phyloP scores from a whole-genome alignment of 2,888 invertebrate genomes.

The Cyclophora albipunctata region DNA sequence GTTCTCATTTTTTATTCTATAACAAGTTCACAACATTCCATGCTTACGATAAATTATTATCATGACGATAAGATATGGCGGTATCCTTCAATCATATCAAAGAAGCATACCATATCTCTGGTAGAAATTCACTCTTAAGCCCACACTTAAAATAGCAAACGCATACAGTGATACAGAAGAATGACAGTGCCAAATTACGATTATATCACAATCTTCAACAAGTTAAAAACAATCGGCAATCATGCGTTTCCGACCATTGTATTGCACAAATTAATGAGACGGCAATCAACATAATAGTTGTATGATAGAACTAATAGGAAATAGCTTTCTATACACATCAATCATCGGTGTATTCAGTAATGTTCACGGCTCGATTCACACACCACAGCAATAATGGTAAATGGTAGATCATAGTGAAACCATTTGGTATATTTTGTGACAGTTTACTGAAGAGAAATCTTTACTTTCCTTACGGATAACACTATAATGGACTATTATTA shows the following conservation, averaged over 20 bases:
- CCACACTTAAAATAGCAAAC: too few relatives aligned
- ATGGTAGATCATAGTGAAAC: slow-evolving; percentile 41
- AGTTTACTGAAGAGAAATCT: slow-evolving; percentile 39
- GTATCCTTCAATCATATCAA: too few relatives aligned
- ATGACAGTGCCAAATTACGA: too few relatives aligned
- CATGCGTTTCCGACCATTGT: slow-evolving; percentile 14
- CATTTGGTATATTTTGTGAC: slow-evolving; percentile 32
- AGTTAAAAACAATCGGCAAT: slow-evolving; percentile 4
- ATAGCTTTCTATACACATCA: slow-evolving; percentile 63
- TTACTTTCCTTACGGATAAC: slow-evolving; percentile 25
- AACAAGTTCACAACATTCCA: too few relatives aligned
- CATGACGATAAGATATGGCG: too few relatives aligned
- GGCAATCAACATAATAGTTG: slow-evolving; percentile 26
- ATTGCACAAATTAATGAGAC: slow-evolving; percentile 22
- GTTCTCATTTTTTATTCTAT: too few relatives aligned
- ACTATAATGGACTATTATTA: neutral
- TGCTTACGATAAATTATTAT: too few relatives aligned
- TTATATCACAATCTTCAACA: too few relatives aligned
- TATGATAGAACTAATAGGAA: slow-evolving; percentile 39
- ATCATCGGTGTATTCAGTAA: slow-evolving; percentile 48
- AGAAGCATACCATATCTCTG: too few relatives aligned
- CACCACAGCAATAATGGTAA: slow-evolving; percentile 40
- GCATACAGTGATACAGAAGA: too few relatives aligned
- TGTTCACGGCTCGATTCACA: slow-evolving; percentile 57
- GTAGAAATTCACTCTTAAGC: too few relatives aligned